Percentiles rank a stretch among this genome's conserved stretches.
phyloP scores from a whole-genome alignment of 1,140 invertebrate species.

The Linepithema humile region DNA sequence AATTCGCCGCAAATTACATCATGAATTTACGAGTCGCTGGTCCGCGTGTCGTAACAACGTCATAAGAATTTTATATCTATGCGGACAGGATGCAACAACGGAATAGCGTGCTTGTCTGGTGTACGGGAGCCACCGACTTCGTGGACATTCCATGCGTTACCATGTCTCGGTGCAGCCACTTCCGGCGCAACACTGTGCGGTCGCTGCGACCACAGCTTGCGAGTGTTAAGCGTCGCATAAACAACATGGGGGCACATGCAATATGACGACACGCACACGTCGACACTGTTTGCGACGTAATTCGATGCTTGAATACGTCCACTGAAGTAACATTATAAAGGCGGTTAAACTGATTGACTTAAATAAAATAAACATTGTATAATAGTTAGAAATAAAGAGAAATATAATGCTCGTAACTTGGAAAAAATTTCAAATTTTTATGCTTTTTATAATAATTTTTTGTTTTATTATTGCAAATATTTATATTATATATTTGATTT shows the following conservation, averaged over 20 bases:
- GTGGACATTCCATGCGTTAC: conserved; percentile 29
- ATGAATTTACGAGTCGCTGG: conserved; percentile 8
- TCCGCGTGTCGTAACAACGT: not conserved
- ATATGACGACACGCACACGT: conserved; percentile 35
- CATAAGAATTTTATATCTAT: conserved; percentile 49
- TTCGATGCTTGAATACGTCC: conserved; percentile 11
- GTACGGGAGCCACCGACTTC: not conserved
- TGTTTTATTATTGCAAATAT: not conserved
- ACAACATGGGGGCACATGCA: conserved; percentile 25
- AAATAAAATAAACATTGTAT: not conserved
- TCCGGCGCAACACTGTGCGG: conserved; percentile 43
- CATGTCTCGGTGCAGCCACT: conserved; percentile 25
- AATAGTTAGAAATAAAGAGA: not conserved
- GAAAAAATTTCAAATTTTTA: not conserved
- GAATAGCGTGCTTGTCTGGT: conserved; percentile 13
- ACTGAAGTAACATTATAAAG: not conserved
- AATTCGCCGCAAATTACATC: conserved; percentile 10
- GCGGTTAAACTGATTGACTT: too few species aligned
- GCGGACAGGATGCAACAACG: not conserved
- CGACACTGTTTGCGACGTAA: conserved; percentile 22
- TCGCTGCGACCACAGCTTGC: conserved; percentile 41
- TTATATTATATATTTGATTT: not conserved
- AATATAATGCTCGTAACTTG: not conserved
- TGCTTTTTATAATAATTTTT: not conserved
- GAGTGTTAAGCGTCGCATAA: conserved; percentile 45